Conservation (phyloP, 1,140 invertebrate species). For the Drosophila murphyi region DNA sequence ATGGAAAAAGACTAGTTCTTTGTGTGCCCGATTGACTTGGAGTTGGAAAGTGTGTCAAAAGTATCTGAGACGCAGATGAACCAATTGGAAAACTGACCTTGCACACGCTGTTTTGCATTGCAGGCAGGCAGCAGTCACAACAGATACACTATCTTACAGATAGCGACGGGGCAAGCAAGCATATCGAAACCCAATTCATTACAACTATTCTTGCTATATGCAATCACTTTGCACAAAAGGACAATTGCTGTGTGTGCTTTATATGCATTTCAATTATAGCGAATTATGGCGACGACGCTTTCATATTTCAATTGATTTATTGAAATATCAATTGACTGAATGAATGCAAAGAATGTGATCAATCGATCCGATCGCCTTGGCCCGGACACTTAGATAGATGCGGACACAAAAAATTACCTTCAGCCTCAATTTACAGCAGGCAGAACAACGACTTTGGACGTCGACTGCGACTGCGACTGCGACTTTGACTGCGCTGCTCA, state of each 20-base stretch:
- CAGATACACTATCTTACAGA: conserved; percentile 38
- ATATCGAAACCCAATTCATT: conserved; percentile 24
- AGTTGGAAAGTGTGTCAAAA: conserved; percentile 44
- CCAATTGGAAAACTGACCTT: conserved; percentile 65
- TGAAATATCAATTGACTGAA: conserved; percentile 58
- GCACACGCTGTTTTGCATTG: conserved; percentile 61
- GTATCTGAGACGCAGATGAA: conserved; percentile 29
- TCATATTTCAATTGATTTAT: conserved; percentile 71
- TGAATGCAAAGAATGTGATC: conserved; percentile 42
- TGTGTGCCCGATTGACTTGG: conserved; percentile 7
- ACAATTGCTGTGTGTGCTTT: conserved; percentile 37
- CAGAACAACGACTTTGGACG: not conserved
- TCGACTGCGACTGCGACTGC: conserved; percentile 3
- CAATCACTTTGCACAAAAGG: conserved; percentile 32
- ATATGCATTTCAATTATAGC: conserved; percentile 63
- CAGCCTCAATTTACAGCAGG: conserved; percentile 62
- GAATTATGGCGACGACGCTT: conserved; percentile 21
- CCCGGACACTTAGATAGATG: conserved; percentile 43
- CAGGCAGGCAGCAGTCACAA: not conserved
- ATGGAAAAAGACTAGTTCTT: conserved; percentile 19
- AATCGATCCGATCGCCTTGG: conserved; percentile 48
- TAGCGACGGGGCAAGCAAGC: conserved; percentile 10
- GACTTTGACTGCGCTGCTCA: not conserved
- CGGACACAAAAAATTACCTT: conserved; percentile 60
- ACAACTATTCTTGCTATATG: not conserved